These are phyloP conservation scores for Drosophila kanapiae DNA, from an alignment of 1,140 invertebrate genomes.

Conservation along the genomic window DNA sequence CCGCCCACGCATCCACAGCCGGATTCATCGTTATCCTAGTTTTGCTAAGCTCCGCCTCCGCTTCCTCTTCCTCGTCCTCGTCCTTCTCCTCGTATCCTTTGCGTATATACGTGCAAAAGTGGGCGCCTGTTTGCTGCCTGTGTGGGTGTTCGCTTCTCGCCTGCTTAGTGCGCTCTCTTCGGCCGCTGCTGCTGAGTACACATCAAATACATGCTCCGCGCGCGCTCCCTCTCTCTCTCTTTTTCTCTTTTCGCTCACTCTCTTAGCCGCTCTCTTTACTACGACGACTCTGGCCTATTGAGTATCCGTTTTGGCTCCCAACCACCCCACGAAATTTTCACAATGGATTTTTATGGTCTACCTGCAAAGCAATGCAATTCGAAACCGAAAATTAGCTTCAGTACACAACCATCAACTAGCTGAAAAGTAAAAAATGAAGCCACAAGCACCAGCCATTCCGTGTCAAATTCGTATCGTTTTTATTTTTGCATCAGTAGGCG, in stretches of 20 bases:
- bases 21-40: constrained; percentile 67
- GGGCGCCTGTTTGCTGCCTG: constrained; percentile 30
- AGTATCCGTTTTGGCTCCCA: constrained; percentile 77
- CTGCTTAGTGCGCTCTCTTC: constrained; percentile 72
- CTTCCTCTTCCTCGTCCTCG: constrained; percentile 8
- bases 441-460: constrained; percentile 8
- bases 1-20: constrained; percentile 93
- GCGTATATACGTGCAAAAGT: constrained; percentile 60
- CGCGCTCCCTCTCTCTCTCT: constrained; percentile 30
- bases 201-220: constrained; percentile 72
- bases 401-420: constrained; percentile 1
- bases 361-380: constrained; percentile 68
- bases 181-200: constrained; percentile 63
- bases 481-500: constrained; percentile 46
- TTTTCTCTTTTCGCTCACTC: constrained; percentile 54
- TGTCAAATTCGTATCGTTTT: background rate
- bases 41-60: constrained; percentile 31
- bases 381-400: constrained; percentile 16
- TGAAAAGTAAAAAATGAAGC: background rate
- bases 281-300: constrained; percentile 57
- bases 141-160: constrained; percentile 49
- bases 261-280: constrained; percentile 52
- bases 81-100: constrained; percentile 12
- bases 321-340: constrained; percentile 80
- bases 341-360: constrained; percentile 82